Evolutionary conservation across 2,797 vertebrate genomes (phyloP).

Genomic region (Picus viridis): DNA sequence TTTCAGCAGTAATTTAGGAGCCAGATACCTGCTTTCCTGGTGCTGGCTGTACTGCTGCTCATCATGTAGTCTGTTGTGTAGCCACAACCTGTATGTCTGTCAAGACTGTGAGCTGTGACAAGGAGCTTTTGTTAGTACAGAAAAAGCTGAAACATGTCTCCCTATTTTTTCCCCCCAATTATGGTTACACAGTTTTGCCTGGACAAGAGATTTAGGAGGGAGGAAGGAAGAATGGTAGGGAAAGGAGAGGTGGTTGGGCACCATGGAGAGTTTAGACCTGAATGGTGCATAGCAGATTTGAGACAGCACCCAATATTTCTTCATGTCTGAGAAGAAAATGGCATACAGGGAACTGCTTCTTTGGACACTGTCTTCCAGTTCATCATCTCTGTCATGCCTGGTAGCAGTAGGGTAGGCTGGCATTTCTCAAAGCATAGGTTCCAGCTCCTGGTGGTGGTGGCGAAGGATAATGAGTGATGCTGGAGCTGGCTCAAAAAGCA

Average conservation of each 20-base stretch:
- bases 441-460: conserved; percentile 13
- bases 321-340: not conserved
- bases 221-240: not conserved
- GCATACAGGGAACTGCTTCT: not conserved
- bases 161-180: not conserved
- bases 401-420: not conserved
- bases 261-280: not conserved
- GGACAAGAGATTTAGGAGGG: not conserved
- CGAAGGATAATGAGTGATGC: conserved; percentile 28
- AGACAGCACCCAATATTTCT: not conserved
- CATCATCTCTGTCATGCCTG: rapidly evolving
- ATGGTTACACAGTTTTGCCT: rapidly evolving
- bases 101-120: not conserved
- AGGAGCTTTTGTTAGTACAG: not conserved
- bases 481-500: conserved; percentile 35
- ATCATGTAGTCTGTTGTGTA: not conserved
- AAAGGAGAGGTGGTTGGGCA: not conserved
- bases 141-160: not conserved
- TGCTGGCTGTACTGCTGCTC: not conserved
- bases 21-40: not conserved
- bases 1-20: not conserved
- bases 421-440: not conserved
- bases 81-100: not conserved
- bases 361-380: not conserved
- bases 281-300: not conserved